A percentile compares a stretch with the other conserved stretches of the same genome.
Conservation (phyloP, 2,113 vertebrate species). For the Neogale vison region DNA sequence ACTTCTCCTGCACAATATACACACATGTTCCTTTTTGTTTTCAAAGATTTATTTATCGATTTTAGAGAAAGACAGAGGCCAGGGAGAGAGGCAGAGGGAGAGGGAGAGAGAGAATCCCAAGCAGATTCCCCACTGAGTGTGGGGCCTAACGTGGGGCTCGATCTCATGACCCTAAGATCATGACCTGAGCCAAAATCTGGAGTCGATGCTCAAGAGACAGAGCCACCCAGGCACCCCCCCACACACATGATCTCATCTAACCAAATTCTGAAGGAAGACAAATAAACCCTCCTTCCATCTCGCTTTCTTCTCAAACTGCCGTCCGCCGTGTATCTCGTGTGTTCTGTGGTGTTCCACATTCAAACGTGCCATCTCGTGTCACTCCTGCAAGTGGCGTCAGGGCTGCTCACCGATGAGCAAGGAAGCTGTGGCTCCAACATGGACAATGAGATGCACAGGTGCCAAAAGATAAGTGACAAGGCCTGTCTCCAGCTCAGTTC, state of each 20-base stretch:
- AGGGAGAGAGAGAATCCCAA: neutral
- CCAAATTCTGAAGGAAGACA: neutral
- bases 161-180: neutral
- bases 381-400: neutral
- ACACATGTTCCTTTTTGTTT: neutral
- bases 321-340: fast-evolving
- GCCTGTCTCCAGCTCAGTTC: neutral
- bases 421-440: neutral
- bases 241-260: neutral
- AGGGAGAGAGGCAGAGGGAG: neutral
- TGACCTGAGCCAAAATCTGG: neutral
- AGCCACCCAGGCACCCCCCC: neutral
- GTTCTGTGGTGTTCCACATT: neutral
- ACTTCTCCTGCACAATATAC: neutral
- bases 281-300: neutral
- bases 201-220: neutral
- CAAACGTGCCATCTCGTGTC: neutral
- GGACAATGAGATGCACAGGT: neutral
- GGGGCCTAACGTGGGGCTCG: neutral
- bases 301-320: neutral
- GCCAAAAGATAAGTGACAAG: neutral
- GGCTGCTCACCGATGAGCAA: too few species aligned
- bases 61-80: neutral
- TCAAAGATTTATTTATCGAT: neutral
- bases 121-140: neutral